Evolutionary conservation across 2,888 invertebrate genomes (phyloP), one percentile per base, ranked within the genome.

Genomic region (Eupithecia insigniata): DNA sequence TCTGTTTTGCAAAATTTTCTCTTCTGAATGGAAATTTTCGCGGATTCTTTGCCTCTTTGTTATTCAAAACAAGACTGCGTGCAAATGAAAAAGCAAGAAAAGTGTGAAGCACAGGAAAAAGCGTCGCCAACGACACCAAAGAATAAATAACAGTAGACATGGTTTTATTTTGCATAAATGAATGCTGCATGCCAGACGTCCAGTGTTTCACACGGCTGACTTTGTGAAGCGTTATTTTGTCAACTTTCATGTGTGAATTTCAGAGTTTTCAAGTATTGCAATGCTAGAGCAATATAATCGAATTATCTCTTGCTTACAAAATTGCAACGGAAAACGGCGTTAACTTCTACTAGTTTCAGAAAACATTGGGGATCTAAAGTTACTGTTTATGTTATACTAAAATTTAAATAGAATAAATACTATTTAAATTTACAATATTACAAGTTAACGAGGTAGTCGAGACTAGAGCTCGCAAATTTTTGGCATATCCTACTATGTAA

Each of bases 91-190:
- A 73, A 73, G 62, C 71, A 78, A 62, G 75, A 80, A 73, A 84
- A 77, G 83, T 83, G 81, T 80, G 82, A 83, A 82, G 80, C 76
- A 76, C 72, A 72, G 68, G 70, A 74, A 73, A 46, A 68, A 73
- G 73, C 76, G 76, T 72, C 39, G 70, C 72, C 69, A 75, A 67
- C 76, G 77, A 77, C 78, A 71, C 78, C 62, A 64, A 22, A 64
- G 36, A 36, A 36, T 64, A 64, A 64, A n/a, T 36, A 64, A 36
- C 62, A 64, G 36, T 22, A 36, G 22, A 64, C 62, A 73, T 67
- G 67, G 75, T 75, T 78, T 79, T 76, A 75, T 78, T 78, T 72
- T 73, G 75, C 75, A 22, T 51, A 74, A 74, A 71, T 76, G 78
- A 78, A 78, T 76, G 70, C 64, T 73, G 67, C 60, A 75, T 69